Percentiles rank a stretch among this genome's conserved stretches.
phyloP scores from a whole-genome alignment of 2,888 invertebrate species.

The Cheilosia vernalis region DNA sequence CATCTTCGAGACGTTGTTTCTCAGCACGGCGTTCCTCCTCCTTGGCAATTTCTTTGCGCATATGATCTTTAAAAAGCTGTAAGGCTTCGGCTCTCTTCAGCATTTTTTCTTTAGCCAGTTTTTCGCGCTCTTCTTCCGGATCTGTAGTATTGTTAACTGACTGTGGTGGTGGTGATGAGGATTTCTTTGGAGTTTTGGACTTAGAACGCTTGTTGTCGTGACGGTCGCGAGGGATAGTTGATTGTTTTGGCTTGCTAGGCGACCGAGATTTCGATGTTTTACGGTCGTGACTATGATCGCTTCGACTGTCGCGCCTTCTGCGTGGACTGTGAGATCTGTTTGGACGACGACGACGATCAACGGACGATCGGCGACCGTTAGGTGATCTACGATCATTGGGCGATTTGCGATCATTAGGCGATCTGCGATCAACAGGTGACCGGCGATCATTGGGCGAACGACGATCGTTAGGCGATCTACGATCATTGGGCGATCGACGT shows the following conservation, averaged over 20 bases:
- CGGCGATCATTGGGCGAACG: slow-evolving; percentile 77
- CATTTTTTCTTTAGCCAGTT: slow-evolving; percentile 82
- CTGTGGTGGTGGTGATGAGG: slow-evolving; percentile 55
- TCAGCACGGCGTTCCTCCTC: slow-evolving; percentile 85
- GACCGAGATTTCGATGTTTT: slow-evolving; percentile 77
- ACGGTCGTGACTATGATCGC: slow-evolving; percentile 75
- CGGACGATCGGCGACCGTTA: slow-evolving; percentile 77
- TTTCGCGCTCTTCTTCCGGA: slow-evolving; percentile 79
- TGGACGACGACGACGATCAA: slow-evolving; percentile 75
- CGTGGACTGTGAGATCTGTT: slow-evolving; percentile 67
- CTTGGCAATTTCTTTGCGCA: slow-evolving; percentile 85
- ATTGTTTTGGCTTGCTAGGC: slow-evolving; percentile 67
- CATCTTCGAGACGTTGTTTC: slow-evolving; percentile 81
- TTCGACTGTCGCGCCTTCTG: slow-evolving; percentile 72
- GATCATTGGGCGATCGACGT: slow-evolving; percentile 75
- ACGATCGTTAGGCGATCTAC: slow-evolving; percentile 78
- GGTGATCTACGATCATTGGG: slow-evolving; percentile 78
- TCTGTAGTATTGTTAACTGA: slow-evolving; percentile 65
- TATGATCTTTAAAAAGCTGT: slow-evolving; percentile 85
- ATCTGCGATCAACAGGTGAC: slow-evolving; percentile 78
- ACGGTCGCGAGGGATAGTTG: slow-evolving; percentile 62
- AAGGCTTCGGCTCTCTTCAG: slow-evolving; percentile 84
- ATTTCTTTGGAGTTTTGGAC: slow-evolving; percentile 60
- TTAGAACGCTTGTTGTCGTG: slow-evolving; percentile 48
- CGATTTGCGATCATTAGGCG: slow-evolving; percentile 78